phyloP scores from a whole-genome alignment of 1,140 invertebrate species.

The Brevipalpus yothersi region DNA sequence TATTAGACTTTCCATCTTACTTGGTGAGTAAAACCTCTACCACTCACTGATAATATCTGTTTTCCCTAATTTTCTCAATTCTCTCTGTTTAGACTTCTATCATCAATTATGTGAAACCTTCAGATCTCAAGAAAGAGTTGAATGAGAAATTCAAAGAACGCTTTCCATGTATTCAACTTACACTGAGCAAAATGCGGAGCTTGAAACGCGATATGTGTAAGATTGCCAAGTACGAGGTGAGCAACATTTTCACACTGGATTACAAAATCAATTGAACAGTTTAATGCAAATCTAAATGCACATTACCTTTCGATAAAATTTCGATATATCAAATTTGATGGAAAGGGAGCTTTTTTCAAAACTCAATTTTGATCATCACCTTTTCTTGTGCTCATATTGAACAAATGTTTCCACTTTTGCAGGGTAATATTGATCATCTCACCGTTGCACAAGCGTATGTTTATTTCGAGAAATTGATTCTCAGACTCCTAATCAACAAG shows the following conservation, averaged over 20 bases:
- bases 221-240: slow-evolving; percentile 36
- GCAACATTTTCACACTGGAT: background rate
- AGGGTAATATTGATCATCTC: slow-evolving; percentile 53
- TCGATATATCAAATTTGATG: too few relatives aligned
- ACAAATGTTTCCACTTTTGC: slow-evolving; percentile 3
- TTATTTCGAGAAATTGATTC: slow-evolving; percentile 86
- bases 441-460: slow-evolving; percentile 88
- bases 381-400: background rate
- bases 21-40: slow-evolving; percentile 31
- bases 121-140: slow-evolving; percentile 87
- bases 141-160: slow-evolving; percentile 91
- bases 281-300: too few relatives aligned
- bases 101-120: slow-evolving; percentile 83
- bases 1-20: slow-evolving; percentile 82
- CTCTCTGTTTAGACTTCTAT: slow-evolving; percentile 35
- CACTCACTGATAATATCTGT: background rate
- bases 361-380: background rate
- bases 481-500: slow-evolving; percentile 71
- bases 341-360: background rate
- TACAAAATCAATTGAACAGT: background rate
- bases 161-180: slow-evolving; percentile 79
- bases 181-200: slow-evolving; percentile 68
- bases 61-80: background rate
- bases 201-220: slow-evolving; percentile 85
- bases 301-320: too few relatives aligned